These are phyloP conservation scores for Karalla daura DNA, from an alignment of 2,797 vertebrate species.

Conservation along the genomic window DNA sequence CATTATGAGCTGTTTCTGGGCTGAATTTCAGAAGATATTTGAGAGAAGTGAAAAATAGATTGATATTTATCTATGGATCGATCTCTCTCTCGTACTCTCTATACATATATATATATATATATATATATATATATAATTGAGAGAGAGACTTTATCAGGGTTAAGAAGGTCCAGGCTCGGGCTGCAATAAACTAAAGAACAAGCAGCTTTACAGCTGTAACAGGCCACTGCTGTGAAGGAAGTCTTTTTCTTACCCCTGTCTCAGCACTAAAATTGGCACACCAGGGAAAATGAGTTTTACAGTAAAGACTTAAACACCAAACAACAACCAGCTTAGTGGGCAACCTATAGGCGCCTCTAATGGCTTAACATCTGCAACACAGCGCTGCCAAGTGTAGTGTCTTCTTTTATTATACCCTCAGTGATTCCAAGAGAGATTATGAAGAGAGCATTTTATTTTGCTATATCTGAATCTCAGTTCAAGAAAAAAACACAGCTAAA, in stretches of 20 bases:
- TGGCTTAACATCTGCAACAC: conserved; percentile 1
- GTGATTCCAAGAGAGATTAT: not conserved
- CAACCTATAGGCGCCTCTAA: not conserved
- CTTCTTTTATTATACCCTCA: not conserved
- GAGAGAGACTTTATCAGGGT: not conserved
- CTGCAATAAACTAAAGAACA: not conserved
- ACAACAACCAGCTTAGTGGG: not conserved
- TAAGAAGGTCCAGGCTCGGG: not conserved
- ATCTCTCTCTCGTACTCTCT: too few species aligned
- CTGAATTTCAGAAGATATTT: too few species aligned
- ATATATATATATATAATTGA: too few species aligned
- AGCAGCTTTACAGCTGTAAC: not conserved
- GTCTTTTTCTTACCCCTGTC: not conserved
- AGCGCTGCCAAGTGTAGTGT: not conserved
- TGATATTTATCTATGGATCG: too few species aligned
- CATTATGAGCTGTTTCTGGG: too few species aligned
- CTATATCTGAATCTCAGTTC: too few species aligned
- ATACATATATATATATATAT: too few species aligned
- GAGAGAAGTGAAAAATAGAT: too few species aligned
- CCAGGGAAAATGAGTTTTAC: not conserved
- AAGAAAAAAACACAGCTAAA: too few species aligned
- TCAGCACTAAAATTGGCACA: not conserved
- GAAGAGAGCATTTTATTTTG: not conserved
- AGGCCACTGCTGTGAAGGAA: not conserved
- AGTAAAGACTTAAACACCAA: conserved; percentile 9